Evolutionary conservation across 2,888 invertebrate species (phyloP).

Genomic region (Ethmia dodecea): DNA sequence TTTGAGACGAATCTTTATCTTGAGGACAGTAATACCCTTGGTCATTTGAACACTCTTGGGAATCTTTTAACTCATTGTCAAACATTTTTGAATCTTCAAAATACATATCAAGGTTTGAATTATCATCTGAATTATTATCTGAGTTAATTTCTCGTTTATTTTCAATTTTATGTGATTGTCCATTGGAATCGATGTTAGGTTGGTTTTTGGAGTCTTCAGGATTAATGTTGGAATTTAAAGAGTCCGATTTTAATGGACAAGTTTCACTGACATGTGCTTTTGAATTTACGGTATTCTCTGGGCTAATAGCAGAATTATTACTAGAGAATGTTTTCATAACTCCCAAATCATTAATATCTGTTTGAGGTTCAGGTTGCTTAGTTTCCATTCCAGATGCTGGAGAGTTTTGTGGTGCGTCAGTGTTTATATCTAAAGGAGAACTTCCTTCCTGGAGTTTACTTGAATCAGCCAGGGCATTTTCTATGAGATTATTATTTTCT

Average conservation of each 20-base stretch:
- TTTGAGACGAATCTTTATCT: conserved; percentile 38
- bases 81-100: conserved; percentile 27
- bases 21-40: conserved; percentile 32
- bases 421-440: conserved; percentile 32
- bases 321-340: conserved; percentile 34
- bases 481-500: conserved; percentile 45
- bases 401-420: conserved; percentile 22
- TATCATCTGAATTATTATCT: conserved; percentile 24
- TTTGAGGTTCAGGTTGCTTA: conserved; percentile 31
- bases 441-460: conserved; percentile 45
- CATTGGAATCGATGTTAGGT: conserved; percentile 24
- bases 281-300: conserved; percentile 32
- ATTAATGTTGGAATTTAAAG: conserved; percentile 19
- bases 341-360: conserved; percentile 30
- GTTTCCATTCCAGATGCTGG: conserved; percentile 27
- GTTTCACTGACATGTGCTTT: conserved; percentile 22
- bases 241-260: conserved; percentile 27
- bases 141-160: conserved; percentile 54
- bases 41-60: conserved; percentile 30
- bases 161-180: conserved; percentile 38
- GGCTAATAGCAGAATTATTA: conserved; percentile 21
- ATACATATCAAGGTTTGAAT: conserved; percentile 24
- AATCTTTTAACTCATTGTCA: conserved; percentile 27
- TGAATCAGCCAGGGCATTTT: conserved; percentile 45
- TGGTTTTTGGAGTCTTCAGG: conserved; percentile 26